Evolutionary conservation across 2,113 vertebrate genomes (phyloP).

Genomic region (Podarcis raffonei): DNA sequence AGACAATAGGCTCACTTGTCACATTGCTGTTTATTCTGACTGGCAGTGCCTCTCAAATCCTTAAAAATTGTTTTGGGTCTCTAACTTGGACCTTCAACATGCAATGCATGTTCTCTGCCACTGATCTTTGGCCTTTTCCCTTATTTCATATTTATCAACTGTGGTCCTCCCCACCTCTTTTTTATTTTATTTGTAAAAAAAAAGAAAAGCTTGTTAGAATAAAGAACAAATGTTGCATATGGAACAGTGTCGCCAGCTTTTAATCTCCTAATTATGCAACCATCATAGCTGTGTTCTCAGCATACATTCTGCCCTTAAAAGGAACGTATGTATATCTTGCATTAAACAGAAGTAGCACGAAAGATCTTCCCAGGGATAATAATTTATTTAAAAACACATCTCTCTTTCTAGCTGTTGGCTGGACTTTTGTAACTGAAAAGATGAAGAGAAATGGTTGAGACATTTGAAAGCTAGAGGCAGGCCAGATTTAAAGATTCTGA

Average conservation of each 20-base stretch:
- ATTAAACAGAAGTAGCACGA: slow-evolving; percentile 38
- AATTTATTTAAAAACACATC: not conserved
- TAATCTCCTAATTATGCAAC: slow-evolving; percentile 12
- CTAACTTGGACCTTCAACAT: too few relatives aligned
- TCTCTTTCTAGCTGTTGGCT: not conserved
- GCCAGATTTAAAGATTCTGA: slow-evolving; percentile 44
- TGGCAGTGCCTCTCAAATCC: too few relatives aligned
- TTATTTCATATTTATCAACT: too few relatives aligned
- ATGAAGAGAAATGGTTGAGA: slow-evolving; percentile 46
- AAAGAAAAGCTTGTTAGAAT: not conserved
- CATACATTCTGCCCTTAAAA: slow-evolving; percentile 4
- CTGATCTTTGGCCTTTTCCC: too few relatives aligned
- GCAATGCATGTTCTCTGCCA: too few relatives aligned
- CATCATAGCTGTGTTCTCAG: not conserved
- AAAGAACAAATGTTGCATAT: not conserved
- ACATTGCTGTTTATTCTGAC: too few relatives aligned
- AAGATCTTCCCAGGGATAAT: slow-evolving; percentile 24
- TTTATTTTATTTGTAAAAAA: too few relatives aligned
- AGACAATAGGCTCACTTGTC: too few relatives aligned
- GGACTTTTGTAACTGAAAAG: slow-evolving; percentile 33
- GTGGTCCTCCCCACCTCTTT: too few relatives aligned
- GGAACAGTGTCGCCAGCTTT: not conserved
- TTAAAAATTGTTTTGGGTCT: too few relatives aligned
- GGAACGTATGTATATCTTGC: not conserved
- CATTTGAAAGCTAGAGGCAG: slow-evolving; percentile 35